A percentile compares a stretch with the other conserved stretches of the same genome.
These are phyloP conservation scores for Sycophila texana DNA, from an alignment of 2,888 invertebrate species.

Conservation along the genomic window DNA sequence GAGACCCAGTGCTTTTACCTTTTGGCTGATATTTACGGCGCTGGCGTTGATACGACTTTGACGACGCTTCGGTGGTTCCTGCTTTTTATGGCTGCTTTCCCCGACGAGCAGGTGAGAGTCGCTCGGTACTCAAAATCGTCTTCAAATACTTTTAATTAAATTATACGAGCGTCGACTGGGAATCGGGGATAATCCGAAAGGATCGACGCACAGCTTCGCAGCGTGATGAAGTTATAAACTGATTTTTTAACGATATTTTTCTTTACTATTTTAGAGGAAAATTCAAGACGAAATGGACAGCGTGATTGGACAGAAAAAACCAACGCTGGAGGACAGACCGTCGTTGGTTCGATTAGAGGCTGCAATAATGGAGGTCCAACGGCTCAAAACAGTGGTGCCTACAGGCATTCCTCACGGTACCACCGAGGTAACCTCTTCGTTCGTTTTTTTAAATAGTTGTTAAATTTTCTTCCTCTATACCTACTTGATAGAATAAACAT, in stretches of 20 bases:
- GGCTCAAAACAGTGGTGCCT: slow-evolving; percentile 88
- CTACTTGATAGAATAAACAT: too few relatives aligned
- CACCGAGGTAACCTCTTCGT: slow-evolving; percentile 72
- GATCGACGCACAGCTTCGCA: too few relatives aligned
- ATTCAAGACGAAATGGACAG: slow-evolving; percentile 79
- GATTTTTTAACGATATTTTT: background rate
- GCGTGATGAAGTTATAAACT: too few relatives aligned
- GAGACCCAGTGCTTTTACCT: slow-evolving; percentile 85
- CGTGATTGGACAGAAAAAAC: slow-evolving; percentile 64
- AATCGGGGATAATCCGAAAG: too few relatives aligned
- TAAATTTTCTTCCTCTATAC: background rate
- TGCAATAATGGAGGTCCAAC: slow-evolving; percentile 86
- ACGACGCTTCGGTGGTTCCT: slow-evolving; percentile 89
- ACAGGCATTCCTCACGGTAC: slow-evolving; percentile 91
- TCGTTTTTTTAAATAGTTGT: background rate
- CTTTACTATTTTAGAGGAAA: slow-evolving; percentile 67
- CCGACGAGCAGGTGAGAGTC: slow-evolving; percentile 79
- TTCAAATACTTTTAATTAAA: too few relatives aligned
- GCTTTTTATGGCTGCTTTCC: slow-evolving; percentile 84
- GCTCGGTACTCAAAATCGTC: too few relatives aligned
- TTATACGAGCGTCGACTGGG: too few relatives aligned
- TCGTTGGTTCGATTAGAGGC: slow-evolving; percentile 83
- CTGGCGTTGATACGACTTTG: slow-evolving; percentile 89
- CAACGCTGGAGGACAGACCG: slow-evolving; percentile 78
- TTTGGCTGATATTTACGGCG: slow-evolving; percentile 89